Percentiles rank a stretch among this genome's conserved stretches.
Evolutionary conservation across 2,797 vertebrate species (phyloP).

Genomic region (Sarcoramphus papa): DNA sequence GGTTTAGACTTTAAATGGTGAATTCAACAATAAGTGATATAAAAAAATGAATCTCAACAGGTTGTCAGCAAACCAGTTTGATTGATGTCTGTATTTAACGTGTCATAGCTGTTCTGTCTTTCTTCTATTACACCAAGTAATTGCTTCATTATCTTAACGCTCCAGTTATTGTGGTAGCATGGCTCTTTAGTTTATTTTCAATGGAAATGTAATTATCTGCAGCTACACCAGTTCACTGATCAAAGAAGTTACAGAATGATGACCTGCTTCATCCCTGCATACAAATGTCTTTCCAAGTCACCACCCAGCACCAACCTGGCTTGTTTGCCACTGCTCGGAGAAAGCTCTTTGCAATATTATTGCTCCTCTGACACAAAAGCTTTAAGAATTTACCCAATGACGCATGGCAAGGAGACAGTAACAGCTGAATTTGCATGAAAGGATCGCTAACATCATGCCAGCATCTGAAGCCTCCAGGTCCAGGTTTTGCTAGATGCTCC

Average conservation of each 20-base stretch:
- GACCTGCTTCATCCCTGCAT: background rate
- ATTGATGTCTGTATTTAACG: accelerated
- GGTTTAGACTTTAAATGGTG: background rate
- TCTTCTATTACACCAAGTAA: background rate
- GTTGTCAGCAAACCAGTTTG: background rate
- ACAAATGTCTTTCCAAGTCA: accelerated
- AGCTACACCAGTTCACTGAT: background rate
- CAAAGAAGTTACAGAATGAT: background rate
- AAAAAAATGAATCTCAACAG: background rate
- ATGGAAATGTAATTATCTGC: background rate
- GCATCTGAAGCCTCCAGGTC: background rate
- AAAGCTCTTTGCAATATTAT: background rate
- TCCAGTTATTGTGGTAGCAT: accelerated
- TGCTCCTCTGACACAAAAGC: background rate
- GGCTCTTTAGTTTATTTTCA: background rate
- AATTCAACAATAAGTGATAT: background rate
- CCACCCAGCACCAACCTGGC: background rate
- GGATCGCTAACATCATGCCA: background rate
- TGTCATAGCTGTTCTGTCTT: background rate
- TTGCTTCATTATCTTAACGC: background rate
- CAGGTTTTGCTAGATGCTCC: background rate
- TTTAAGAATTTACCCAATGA: background rate
- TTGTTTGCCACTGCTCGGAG: background rate
- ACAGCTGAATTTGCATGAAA: too few species aligned
- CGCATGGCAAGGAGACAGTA: background rate